These are phyloP conservation scores for Dysidea cf. avara DNA, from an alignment of 37 sponge, comb jelly and placozoan genomes.

Conservation along the genomic window DNA sequence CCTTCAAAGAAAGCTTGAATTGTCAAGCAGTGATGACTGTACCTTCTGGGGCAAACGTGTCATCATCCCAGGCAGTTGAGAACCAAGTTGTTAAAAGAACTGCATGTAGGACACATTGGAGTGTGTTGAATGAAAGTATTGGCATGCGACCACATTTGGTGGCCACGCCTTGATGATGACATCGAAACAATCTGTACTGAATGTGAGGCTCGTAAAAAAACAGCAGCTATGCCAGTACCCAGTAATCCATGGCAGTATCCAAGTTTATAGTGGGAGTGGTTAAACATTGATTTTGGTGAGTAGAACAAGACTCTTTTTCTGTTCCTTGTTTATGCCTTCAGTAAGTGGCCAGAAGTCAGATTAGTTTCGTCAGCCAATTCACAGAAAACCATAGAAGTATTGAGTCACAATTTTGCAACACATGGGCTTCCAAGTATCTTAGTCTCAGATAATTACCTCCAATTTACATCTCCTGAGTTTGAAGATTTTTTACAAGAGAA, in stretches of 20 bases:
- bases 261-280: background rate
- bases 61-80: background rate
- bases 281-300: background rate
- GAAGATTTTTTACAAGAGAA: background rate
- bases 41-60: too few species aligned
- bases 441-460: background rate
- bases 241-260: background rate
- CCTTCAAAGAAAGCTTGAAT: too few species aligned
- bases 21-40: too few species aligned
- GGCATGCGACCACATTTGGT: background rate
- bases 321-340: too few species aligned
- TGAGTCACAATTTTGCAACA: background rate
- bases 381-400: background rate
- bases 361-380: background rate
- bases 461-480: background rate
- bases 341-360: conserved; percentile 1
- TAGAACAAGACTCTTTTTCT: too few species aligned
- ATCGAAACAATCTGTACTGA: background rate
- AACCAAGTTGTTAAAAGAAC: background rate
- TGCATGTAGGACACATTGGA: conserved; percentile 3
- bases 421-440: background rate
- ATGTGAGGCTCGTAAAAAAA: background rate
- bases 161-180: background rate
- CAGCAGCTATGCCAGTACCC: background rate
- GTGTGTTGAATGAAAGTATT: background rate